Evolutionary conservation across 92 coral and sea anemone genomes (phyloP).

Genomic region (Epizoanthus rinbou): DNA sequence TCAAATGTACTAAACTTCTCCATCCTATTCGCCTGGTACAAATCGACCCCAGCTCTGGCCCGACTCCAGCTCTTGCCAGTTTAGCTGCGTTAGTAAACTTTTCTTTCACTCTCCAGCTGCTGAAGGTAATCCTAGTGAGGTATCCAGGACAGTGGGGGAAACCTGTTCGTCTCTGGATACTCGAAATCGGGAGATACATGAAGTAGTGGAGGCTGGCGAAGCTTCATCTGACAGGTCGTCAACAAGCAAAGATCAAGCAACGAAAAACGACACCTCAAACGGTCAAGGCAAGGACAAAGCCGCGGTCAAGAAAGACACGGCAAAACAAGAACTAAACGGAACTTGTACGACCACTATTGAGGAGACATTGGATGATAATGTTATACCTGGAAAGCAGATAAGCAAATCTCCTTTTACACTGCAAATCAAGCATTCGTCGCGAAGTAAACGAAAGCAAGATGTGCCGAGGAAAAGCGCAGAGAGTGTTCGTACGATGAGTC

Average conservation of each 20-base stretch:
- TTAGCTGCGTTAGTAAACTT: too few species aligned
- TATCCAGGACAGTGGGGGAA: neutral
- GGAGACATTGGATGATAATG: neutral
- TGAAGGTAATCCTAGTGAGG: neutral
- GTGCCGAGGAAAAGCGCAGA: slow-evolving; percentile 14
- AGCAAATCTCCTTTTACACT: slow-evolving; percentile 13
- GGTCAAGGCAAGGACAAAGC: neutral
- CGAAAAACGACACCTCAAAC: neutral
- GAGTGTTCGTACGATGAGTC: slow-evolving; percentile 17
- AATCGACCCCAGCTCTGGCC: too few species aligned
- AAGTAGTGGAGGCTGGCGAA: neutral
- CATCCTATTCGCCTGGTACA: too few species aligned
- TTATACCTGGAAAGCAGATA: neutral
- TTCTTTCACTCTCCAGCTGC: slow-evolving; percentile 2
- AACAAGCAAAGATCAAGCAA: neutral
- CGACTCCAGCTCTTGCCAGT: too few species aligned
- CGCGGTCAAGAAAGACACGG: neutral
- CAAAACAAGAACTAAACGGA: slow-evolving; percentile 3
- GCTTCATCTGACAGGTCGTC: neutral
- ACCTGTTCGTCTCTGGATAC: neutral
- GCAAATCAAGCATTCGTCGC: slow-evolving; percentile 4
- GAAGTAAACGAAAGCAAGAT: slow-evolving; percentile 31
- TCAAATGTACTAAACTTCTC: too few species aligned
- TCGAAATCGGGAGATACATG: too few species aligned
- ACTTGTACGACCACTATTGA: slow-evolving; percentile 14